Conservation (phyloP, 2,113 vertebrate genomes). For the Oryzias javanicus region DNA sequence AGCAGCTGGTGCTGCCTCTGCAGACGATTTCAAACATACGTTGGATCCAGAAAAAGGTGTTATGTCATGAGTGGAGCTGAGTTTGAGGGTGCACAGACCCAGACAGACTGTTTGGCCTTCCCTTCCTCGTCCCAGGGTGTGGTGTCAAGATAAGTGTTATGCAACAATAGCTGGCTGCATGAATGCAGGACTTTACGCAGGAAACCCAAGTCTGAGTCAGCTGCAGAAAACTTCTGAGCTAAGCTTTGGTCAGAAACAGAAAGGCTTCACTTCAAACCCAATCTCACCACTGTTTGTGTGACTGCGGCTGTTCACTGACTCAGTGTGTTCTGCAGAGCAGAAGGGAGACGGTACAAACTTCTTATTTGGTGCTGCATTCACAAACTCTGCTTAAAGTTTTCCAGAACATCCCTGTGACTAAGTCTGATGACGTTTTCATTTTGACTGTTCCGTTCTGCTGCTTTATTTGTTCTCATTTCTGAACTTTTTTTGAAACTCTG, state of each 20-base stretch:
- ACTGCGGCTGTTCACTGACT: slow-evolving; percentile 8
- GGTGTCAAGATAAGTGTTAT: slow-evolving; percentile 73
- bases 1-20: background rate
- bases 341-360: background rate
- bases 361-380: background rate
- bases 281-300: slow-evolving; percentile 14
- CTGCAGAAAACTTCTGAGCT: slow-evolving; percentile 48
- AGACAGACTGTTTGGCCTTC: slow-evolving; percentile 58
- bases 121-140: slow-evolving; percentile 60
- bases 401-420: too few relatives aligned
- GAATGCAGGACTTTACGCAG: slow-evolving; percentile 64
- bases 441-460: too few relatives aligned
- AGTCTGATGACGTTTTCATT: too few relatives aligned
- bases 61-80: slow-evolving; percentile 19
- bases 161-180: slow-evolving; percentile 66
- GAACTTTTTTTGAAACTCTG: too few relatives aligned
- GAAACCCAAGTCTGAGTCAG: slow-evolving; percentile 70
- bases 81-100: slow-evolving; percentile 24
- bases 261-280: slow-evolving; percentile 42
- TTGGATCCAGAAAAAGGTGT: slow-evolving; percentile 20
- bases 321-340: background rate
- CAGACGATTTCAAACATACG: background rate
- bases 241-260: slow-evolving; percentile 38
- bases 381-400: too few relatives aligned
- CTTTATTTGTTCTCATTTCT: too few relatives aligned